phyloP scores from a whole-genome alignment of 2,113 vertebrate genomes.

The Camelus dromedarius region DNA sequence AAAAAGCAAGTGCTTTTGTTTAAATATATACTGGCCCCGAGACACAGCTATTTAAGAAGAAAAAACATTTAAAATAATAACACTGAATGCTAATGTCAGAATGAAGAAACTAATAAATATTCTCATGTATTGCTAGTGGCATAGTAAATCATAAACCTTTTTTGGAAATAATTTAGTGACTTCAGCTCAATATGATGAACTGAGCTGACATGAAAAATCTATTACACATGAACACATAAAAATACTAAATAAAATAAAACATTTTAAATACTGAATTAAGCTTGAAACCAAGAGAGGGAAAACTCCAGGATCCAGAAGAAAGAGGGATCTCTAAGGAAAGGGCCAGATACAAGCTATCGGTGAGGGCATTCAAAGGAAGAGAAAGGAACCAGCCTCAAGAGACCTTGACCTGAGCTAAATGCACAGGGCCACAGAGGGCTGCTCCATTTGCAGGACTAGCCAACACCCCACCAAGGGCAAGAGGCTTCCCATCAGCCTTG shows the following conservation, averaged over 20 bases:
- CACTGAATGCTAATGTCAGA: not conserved
- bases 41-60: not conserved
- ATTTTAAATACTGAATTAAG: not conserved
- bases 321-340: not conserved
- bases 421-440: not conserved
- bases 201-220: not conserved
- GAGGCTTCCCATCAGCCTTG: not conserved
- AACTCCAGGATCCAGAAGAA: not conserved
- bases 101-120: not conserved
- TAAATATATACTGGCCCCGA: not conserved
- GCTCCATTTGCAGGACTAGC: not conserved
- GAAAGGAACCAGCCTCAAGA: not conserved
- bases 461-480: not conserved
- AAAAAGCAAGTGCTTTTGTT: not conserved
- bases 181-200: not conserved
- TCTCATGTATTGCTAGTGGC: not conserved
- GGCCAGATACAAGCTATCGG: rapidly evolving
- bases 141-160: not conserved
- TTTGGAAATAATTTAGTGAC: conserved; percentile 25
- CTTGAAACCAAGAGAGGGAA: not conserved
- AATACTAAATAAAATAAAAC: not conserved
- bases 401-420: not conserved
- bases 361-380: not conserved
- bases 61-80: not conserved
- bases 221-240: not conserved